Evolutionary conservation across 2,888 invertebrate species (phyloP).

Genomic region (Peribatodes rhomboidaria): DNA sequence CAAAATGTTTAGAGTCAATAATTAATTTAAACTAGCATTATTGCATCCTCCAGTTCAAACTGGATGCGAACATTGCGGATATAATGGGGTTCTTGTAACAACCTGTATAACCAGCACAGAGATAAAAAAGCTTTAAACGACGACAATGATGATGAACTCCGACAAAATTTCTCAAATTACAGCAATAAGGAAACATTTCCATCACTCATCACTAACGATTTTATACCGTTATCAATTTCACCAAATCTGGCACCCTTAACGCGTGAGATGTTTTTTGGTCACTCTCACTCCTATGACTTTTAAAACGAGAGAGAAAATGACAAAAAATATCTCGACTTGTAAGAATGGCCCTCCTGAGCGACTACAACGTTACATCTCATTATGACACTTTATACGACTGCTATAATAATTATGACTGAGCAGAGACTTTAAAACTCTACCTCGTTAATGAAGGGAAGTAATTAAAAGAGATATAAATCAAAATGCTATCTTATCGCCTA

Average conservation of each 20-base stretch:
- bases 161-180: background rate
- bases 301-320: too few relatives aligned
- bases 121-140: too few relatives aligned
- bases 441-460: conserved; percentile 49
- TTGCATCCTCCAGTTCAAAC: too few relatives aligned
- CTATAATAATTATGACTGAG: conserved; percentile 29
- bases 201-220: background rate
- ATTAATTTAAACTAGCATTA: too few relatives aligned
- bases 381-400: conserved; percentile 28
- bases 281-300: too few relatives aligned
- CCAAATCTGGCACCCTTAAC: conserved; percentile 26
- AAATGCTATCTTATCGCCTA: conserved; percentile 39
- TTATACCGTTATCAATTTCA: conserved; percentile 2
- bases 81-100: too few relatives aligned
- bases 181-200: background rate
- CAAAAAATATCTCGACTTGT: too few relatives aligned
- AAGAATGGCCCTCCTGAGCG: too few relatives aligned
- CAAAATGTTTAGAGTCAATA: too few relatives aligned
- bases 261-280: too few relatives aligned
- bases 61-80: too few relatives aligned
- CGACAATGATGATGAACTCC: background rate
- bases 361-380: conserved; percentile 22
- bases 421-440: conserved; percentile 23
- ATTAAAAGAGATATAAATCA: conserved; percentile 47
- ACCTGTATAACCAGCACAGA: too few relatives aligned